Evolutionary conservation across 2,113 vertebrate genomes (phyloP), one percentile per base, ranked within the genome.

Genomic region (Tupaia chinensis): DNA sequence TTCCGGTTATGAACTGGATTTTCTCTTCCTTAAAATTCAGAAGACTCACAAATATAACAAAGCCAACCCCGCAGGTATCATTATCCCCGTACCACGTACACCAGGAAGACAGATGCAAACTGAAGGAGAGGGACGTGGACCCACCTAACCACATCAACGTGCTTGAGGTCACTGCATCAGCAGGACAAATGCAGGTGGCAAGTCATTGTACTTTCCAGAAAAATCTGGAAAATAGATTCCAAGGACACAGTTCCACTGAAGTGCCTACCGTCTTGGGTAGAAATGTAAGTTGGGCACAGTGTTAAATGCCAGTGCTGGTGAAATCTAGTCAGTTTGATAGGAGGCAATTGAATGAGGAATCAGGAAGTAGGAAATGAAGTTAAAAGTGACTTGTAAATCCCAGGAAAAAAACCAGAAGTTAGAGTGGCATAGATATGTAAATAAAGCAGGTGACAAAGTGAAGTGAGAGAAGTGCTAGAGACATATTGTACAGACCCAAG

Each of bases 301-400:
- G 34, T 81, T 88, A 27, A 87, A 6, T 19, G 63, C 73, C 32
- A 23, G n/a, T 56, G 23, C 44, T 34, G 12, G 29, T 2, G 65
- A 80, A 70, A 87, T 58, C 32, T 61, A 83, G 29, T 66, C 54
- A 16, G 19, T 25, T n/a, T 22, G 66, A 44, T 20, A 22, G 0
- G n/a, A 65, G 61, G 19, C n/a, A 19, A 15, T 22, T 68, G 76
- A 63, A 32, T 27, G 44, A 58, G 53, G 70, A 81, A 74, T 83
- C 9, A 53, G 65, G 58, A 73, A 68, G 27, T 1, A 20, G 89
- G 44, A 84, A 85, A 73, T 12, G 32, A 34, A 82, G 95, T 58
- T 88, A 81, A n/a, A 95, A 63, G 78, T 58, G 93, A 85, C 19
- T 19, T 23, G 65, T 29, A 16, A 56, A 44, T 93, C 79, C 80